Base-by-base conservation (phyloP, 2,113 vertebrate species). In the Opisthocomus hoazin region DNA sequence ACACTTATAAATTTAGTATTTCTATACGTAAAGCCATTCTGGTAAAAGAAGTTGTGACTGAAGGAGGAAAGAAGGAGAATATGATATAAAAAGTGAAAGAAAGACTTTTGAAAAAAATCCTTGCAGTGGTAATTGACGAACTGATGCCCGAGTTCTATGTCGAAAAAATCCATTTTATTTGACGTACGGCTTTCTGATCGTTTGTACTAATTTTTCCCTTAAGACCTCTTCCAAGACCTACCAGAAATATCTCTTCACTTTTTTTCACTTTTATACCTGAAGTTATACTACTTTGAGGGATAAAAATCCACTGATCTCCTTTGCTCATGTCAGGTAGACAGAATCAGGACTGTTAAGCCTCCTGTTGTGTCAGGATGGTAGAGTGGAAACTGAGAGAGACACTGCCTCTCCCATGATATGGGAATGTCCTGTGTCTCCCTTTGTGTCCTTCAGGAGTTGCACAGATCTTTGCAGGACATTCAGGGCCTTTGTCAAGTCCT, bases 371-470 rank as follows among this genome's bases (percentile, higher is more conserved):
- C 45, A 61, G 27, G 36, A n/a, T 10, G 13, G 50, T 11, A 39
- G 19, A 60, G 19, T 2, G 12, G 32, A 66, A 16, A 58, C 14
- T 36, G 32, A 50, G 26, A 41, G 50, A 61, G 11, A 5, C 18
- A 30, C 4, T 39, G 36, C 10, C 36, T 54, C 12, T 87, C 20
- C 30, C 7, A 23, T 9, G 27, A 50, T 1, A 6, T 26, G n/a
- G 20, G 51, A 91, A 26, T 1, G 4, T 26, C 29, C 8, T 2
- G 3, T 1, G 1, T 37, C 14, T 76, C 53, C 14, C 17, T 83
- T 57, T 27, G 58, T 46, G 15, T 12, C 46, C 51, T 89, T 76
- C 17, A 48, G 39, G 27, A 60, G 46, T 10, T 26, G 26, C 6
- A 27, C 12, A 60, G 1, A 20, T 14, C 34, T 73, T 69, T 84